Conservation (phyloP, 2,797 vertebrate species). For the Pogoniulus pusillus region DNA sequence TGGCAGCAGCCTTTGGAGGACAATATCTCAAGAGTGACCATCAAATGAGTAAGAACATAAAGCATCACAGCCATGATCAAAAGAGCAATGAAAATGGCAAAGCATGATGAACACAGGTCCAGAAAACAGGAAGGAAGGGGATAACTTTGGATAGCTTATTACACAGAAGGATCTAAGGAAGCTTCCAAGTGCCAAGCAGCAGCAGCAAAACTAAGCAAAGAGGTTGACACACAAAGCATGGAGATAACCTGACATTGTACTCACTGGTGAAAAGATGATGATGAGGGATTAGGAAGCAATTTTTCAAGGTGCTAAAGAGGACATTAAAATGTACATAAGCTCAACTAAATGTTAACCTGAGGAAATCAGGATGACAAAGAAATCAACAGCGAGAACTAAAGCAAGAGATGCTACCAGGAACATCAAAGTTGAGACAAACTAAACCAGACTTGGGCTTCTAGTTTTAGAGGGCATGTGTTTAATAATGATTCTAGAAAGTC, state of each 20-base stretch:
- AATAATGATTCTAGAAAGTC: not conserved
- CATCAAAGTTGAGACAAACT: not conserved
- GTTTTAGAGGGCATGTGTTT: not conserved
- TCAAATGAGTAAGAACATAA: not conserved
- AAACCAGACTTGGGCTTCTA: not conserved
- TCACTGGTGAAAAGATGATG: constrained; percentile 33
- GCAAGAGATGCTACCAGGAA: not conserved
- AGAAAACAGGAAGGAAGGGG: rapidly evolving
- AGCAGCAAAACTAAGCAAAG: not conserved
- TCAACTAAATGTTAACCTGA: not conserved
- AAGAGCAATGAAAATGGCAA: not conserved
- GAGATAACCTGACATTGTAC: not conserved
- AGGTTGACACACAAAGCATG: not conserved
- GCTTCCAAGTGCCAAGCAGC: constrained; percentile 34
- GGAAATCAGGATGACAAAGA: not conserved
- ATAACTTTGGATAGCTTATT: not conserved
- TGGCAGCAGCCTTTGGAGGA: not conserved
- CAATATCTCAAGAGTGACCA: not conserved
- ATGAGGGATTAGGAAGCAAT: constrained; percentile 32
- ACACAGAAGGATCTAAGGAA: not conserved
- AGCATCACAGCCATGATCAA: not conserved
- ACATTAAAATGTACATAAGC: constrained; percentile 29
- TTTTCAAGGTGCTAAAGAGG: constrained; percentile 42
- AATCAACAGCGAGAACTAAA: not conserved
- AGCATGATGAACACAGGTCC: not conserved